Conservation (phyloP, 1,140 invertebrate genomes). For the Anthonomus grandis region DNA sequence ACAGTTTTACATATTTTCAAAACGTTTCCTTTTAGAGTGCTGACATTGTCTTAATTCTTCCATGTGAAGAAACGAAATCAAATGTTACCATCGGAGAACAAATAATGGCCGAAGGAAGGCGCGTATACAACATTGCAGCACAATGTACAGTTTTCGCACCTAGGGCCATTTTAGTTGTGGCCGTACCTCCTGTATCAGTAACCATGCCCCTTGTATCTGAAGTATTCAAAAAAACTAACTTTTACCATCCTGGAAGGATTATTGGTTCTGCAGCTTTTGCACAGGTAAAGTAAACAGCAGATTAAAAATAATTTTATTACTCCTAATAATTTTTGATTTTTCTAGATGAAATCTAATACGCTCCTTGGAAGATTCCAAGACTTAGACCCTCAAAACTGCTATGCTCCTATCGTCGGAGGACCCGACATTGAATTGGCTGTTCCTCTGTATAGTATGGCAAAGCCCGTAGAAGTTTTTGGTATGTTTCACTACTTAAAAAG, state of each 20-base stretch:
- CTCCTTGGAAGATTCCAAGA: conserved; percentile 34
- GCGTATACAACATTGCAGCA: conserved; percentile 33
- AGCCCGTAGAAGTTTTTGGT: conserved; percentile 24
- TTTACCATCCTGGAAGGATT: conserved; percentile 45
- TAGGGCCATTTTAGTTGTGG: conserved; percentile 38
- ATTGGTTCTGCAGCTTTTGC: conserved; percentile 37
- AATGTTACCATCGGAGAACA: conserved; percentile 26
- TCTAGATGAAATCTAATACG: conserved; percentile 38
- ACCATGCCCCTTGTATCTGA: conserved; percentile 36
- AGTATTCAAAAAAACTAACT: conserved; percentile 41
- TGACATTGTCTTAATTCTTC: conserved; percentile 40
- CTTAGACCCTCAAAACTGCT: conserved; percentile 35
- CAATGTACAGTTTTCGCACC: conserved; percentile 38
- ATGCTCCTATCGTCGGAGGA: conserved; percentile 42
- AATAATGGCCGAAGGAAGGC: conserved; percentile 35
- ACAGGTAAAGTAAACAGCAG: conserved; percentile 24
- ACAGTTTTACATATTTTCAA: not conserved
- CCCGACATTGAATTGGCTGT: conserved; percentile 42
- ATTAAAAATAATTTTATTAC: too few species aligned
- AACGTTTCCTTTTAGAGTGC: conserved; percentile 34
- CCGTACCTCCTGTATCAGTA: conserved; percentile 38
- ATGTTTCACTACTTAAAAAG: too few species aligned
- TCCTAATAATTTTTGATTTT: not conserved
- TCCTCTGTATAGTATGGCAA: conserved; percentile 39
- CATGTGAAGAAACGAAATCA: conserved; percentile 17